These are phyloP conservation scores for Biston stratarius DNA, from an alignment of 2,888 invertebrate species.

Conservation along the genomic window DNA sequence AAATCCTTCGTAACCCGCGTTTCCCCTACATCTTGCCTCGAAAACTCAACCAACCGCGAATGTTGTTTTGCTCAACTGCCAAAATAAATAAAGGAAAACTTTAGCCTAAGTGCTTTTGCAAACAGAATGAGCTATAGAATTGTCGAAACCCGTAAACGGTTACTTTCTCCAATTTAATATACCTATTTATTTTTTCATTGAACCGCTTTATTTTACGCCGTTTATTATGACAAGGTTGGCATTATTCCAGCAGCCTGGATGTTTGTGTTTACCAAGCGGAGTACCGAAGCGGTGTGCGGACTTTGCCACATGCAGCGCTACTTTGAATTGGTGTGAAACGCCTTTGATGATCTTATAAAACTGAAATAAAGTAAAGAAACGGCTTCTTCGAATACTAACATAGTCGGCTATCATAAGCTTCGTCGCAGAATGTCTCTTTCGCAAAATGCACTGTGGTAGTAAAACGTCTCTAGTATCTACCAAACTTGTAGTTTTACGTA, in stretches of 20 bases:
- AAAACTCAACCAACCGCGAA: constrained; percentile 18
- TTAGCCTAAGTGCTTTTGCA: constrained; percentile 32
- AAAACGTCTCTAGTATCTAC: too few relatives aligned
- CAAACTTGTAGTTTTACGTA: too few relatives aligned
- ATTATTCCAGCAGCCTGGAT: constrained; percentile 48
- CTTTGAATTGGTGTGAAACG: constrained; percentile 37
- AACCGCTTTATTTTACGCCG: constrained; percentile 32
- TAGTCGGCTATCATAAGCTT: too few relatives aligned
- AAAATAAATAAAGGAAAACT: constrained; percentile 27
- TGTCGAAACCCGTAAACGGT: constrained; percentile 6
- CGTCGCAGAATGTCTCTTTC: too few relatives aligned
- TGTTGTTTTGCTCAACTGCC: constrained; percentile 15
- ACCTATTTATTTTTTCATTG: constrained; percentile 41
- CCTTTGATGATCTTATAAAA: constrained; percentile 41
- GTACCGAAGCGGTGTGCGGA: constrained; percentile 44
- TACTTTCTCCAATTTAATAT: constrained; percentile 31
- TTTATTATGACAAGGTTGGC: constrained; percentile 59
- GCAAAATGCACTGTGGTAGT: too few relatives aligned
- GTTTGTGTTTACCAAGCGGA: constrained; percentile 60
- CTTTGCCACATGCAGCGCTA: constrained; percentile 21
- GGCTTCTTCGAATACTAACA: background rate
- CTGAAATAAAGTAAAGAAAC: background rate
- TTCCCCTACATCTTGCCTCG: constrained; percentile 7
- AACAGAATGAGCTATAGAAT: constrained; percentile 32
- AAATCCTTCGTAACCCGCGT: constrained; percentile 10